A percentile compares a stretch with the other conserved stretches of the same genome.
Evolutionary conservation across 1,140 invertebrate genomes (phyloP).

Genomic region (Ctenoplectra terminalis): DNA sequence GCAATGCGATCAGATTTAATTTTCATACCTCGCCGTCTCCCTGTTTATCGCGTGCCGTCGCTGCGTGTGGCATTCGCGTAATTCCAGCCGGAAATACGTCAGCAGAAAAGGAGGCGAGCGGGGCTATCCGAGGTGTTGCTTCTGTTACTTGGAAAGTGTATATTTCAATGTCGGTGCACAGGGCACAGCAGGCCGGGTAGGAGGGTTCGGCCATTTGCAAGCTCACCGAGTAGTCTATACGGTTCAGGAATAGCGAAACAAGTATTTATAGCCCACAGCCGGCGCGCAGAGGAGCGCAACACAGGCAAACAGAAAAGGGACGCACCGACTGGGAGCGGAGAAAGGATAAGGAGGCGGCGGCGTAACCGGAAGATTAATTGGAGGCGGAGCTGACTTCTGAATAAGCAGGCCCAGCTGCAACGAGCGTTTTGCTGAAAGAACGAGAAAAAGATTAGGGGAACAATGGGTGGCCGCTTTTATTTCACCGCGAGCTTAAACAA

Average conservation of each 20-base stretch:
- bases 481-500: background rate
- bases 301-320: background rate
- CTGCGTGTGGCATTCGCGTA: slow-evolving; percentile 10
- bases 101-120: background rate
- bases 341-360: slow-evolving; percentile 23
- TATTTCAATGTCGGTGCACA: slow-evolving; percentile 62
- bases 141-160: slow-evolving; percentile 56
- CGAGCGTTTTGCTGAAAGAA: slow-evolving; percentile 11
- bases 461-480: slow-evolving; percentile 16
- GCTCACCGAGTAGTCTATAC: slow-evolving; percentile 52
- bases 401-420: slow-evolving; percentile 36
- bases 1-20: background rate
- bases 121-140: slow-evolving; percentile 41
- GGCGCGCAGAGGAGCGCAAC: background rate
- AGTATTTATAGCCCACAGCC: slow-evolving; percentile 57
- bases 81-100: slow-evolving; percentile 22
- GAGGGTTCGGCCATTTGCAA: slow-evolving; percentile 64
- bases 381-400: slow-evolving; percentile 30
- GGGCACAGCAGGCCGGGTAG: background rate
- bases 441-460: slow-evolving; percentile 39
- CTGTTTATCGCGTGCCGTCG: slow-evolving; percentile 11
- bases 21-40: background rate
- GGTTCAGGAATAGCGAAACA: slow-evolving; percentile 56
- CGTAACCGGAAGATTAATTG: slow-evolving; percentile 43
- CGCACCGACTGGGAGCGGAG: background rate